Evolutionary conservation across 1,140 invertebrate species (phyloP).

Genomic region (Hyles euphorbiae): DNA sequence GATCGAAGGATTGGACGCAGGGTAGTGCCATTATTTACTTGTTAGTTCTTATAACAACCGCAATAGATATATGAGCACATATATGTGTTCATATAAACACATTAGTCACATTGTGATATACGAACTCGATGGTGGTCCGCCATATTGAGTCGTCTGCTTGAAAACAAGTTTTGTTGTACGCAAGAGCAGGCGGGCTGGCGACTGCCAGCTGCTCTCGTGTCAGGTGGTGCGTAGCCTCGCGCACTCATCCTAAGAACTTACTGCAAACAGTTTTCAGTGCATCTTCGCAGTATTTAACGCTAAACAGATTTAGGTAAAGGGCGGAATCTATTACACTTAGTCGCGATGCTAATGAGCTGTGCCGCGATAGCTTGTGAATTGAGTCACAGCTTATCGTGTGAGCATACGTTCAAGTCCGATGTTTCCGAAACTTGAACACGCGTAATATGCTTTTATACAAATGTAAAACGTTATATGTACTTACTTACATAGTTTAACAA

Average conservation of each 20-base stretch:
- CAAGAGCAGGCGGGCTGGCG: conserved; percentile 57
- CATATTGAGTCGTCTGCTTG: conserved; percentile 57
- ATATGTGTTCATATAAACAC: too few relatives aligned
- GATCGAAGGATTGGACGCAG: conserved; percentile 3
- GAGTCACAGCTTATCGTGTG: conserved; percentile 4
- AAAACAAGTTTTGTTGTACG: conserved; percentile 64
- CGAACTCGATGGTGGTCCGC: conserved; percentile 36
- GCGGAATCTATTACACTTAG: conserved; percentile 40
- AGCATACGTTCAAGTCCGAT: not conserved
- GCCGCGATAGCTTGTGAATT: too few relatives aligned
- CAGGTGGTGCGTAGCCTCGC: conserved; percentile 64
- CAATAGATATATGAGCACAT: too few relatives aligned
- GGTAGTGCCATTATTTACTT: too few relatives aligned
- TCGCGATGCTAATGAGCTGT: conserved; percentile 13
- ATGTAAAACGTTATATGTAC: too few relatives aligned
- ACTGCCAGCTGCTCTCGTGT: conserved; percentile 64
- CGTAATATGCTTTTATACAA: too few relatives aligned
- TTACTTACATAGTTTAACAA: too few relatives aligned
- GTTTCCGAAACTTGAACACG: too few relatives aligned
- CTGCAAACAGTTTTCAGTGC: not conserved
- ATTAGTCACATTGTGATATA: not conserved
- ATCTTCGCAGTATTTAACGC: too few relatives aligned
- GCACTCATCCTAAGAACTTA: conserved; percentile 39
- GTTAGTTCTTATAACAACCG: too few relatives aligned
- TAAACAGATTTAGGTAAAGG: conserved; percentile 33